Percentiles rank a stretch among this genome's conserved stretches.
Conservation (phyloP, 2,888 invertebrate species). For the Criorhina ranunculi region DNA sequence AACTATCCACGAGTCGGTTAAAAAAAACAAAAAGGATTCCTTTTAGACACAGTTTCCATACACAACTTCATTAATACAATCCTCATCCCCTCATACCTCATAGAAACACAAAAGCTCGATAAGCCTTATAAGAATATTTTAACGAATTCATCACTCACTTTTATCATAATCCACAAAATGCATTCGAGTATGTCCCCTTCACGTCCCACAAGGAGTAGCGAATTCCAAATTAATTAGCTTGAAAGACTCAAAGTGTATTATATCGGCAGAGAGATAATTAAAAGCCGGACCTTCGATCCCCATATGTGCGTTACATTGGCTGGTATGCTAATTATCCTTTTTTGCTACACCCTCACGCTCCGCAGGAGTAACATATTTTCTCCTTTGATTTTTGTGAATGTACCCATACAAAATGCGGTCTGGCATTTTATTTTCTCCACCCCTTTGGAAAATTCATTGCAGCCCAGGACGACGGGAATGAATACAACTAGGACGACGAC, state of each 20-base stretch:
- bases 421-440: background rate
- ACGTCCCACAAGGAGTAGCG: conserved; percentile 32
- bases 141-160: conserved; percentile 1
- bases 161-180: conserved; percentile 11
- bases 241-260: conserved; percentile 73
- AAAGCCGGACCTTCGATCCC: conserved; percentile 71
- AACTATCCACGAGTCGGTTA: too few relatives aligned
- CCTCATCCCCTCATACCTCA: too few relatives aligned
- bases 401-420: conserved; percentile 60
- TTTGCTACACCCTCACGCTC: conserved; percentile 36
- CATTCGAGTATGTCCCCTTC: background rate
- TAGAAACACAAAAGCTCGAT: background rate
- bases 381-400: conserved; percentile 54
- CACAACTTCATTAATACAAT: too few relatives aligned
- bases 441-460: conserved; percentile 34
- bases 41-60: too few relatives aligned
- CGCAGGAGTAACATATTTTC: conserved; percentile 50
- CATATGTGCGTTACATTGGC: conserved; percentile 52
- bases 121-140: background rate
- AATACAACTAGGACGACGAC: conserved; percentile 1
- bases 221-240: conserved; percentile 73
- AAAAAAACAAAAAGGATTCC: too few relatives aligned
- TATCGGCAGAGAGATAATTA: conserved; percentile 72
- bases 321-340: conserved; percentile 73
- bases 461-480: conserved; percentile 26